These are phyloP conservation scores for Drosophila simulans DNA, from an alignment of 1,140 invertebrate species.

Conservation along the genomic window DNA sequence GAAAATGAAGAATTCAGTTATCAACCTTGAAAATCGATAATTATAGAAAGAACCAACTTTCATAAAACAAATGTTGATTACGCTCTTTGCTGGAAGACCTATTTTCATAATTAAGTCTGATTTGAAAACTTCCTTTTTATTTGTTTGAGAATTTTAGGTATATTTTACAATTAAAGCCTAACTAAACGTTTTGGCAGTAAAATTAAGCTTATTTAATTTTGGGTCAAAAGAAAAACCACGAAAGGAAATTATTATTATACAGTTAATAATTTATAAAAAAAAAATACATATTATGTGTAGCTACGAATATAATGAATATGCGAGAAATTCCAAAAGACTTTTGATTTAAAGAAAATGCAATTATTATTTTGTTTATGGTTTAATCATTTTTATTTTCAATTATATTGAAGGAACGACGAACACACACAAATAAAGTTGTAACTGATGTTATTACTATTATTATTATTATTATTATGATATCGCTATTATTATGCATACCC, in stretches of 20 bases:
- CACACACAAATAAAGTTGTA: conserved; percentile 46
- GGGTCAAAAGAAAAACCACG: conserved; percentile 18
- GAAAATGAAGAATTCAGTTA: conserved; percentile 5
- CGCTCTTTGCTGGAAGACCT: conserved; percentile 14
- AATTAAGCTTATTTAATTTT: conserved; percentile 26
- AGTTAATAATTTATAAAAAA: conserved; percentile 34
- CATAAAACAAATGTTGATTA: conserved; percentile 8
- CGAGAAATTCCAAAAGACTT: conserved; percentile 76
- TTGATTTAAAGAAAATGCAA: conserved; percentile 45
- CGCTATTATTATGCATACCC: conserved; percentile 29
- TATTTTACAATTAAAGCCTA: conserved; percentile 14
- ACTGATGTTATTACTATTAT: conserved; percentile 46
- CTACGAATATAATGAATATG: conserved; percentile 66
- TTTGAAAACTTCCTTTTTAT: conserved; percentile 43
- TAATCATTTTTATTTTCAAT: conserved; percentile 35
- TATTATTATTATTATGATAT: conserved; percentile 27
- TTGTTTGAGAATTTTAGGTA: conserved; percentile 34
- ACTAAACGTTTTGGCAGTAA: conserved; percentile 13
- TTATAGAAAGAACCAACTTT: neutral
- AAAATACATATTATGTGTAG: conserved; percentile 55
- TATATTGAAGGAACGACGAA: conserved; percentile 22
- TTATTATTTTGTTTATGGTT: conserved; percentile 57
- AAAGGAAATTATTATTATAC: conserved; percentile 25
- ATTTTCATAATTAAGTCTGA: conserved; percentile 46
- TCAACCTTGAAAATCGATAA: conserved; percentile 16